A percentile compares a stretch with the other conserved stretches of the same genome.
phyloP scores from a whole-genome alignment of 2,888 invertebrate genomes.

The Dascillus cervinus region DNA sequence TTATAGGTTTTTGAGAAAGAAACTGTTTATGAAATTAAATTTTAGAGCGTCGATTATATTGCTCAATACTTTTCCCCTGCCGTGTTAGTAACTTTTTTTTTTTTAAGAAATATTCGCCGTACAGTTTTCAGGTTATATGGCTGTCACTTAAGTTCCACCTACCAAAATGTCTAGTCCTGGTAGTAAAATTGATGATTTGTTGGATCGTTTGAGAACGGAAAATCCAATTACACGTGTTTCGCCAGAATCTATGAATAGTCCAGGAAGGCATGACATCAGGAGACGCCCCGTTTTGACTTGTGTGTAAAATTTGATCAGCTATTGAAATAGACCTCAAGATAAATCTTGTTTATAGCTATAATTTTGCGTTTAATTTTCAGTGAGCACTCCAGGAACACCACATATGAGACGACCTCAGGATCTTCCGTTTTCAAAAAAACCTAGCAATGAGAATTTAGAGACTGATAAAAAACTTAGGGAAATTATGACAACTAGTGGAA shows the following conservation, averaged over 20 bases:
- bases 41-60: too few relatives aligned
- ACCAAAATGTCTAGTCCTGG: slow-evolving; percentile 62
- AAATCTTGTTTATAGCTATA: too few relatives aligned
- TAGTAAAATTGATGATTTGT: slow-evolving; percentile 74
- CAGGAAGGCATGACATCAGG: slow-evolving; percentile 34
- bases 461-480: slow-evolving; percentile 81
- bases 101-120: too few relatives aligned
- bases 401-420: slow-evolving; percentile 47
- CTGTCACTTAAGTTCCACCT: slow-evolving; percentile 17
- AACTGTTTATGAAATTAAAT: too few relatives aligned
- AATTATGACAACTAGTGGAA: slow-evolving; percentile 89
- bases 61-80: too few relatives aligned
- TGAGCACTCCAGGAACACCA: slow-evolving; percentile 42
- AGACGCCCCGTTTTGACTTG: slow-evolving; percentile 5
- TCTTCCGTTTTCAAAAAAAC: slow-evolving; percentile 53
- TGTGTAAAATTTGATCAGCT: neutral
- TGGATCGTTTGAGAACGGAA: slow-evolving; percentile 67
- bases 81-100: neutral
- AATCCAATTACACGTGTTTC: slow-evolving; percentile 39
- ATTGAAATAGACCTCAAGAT: too few relatives aligned
- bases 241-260: slow-evolving; percentile 38
- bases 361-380: slow-evolving; percentile 14
- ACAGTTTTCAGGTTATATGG: slow-evolving; percentile 16
- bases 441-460: slow-evolving; percentile 47
- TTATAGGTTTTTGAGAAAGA: too few relatives aligned